Conservation (phyloP, 2,113 vertebrate species). For the Malurus elegans region DNA sequence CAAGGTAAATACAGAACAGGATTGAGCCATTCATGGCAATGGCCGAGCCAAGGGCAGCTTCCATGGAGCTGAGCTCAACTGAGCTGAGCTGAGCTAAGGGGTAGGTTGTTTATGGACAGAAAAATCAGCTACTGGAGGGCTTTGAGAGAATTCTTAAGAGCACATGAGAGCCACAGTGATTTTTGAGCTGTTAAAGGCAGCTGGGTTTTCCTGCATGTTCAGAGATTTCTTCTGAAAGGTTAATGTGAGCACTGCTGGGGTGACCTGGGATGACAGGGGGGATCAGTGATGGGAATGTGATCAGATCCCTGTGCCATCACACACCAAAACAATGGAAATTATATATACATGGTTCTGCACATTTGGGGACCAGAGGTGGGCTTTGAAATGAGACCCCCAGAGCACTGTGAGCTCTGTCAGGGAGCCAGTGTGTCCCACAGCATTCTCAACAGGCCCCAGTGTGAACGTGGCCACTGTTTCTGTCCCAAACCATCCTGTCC, state of each 20-base stretch:
- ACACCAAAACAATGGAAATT: not conserved
- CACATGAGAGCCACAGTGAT: not conserved
- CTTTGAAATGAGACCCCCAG: not conserved
- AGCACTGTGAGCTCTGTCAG: not conserved
- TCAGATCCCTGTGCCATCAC: not conserved
- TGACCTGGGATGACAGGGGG: not conserved
- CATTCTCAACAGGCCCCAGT: not conserved
- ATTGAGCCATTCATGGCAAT: not conserved
- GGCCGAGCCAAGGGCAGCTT: not conserved
- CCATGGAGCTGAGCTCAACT: not conserved
- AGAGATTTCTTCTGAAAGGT: not conserved
- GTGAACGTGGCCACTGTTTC: rapidly evolving
- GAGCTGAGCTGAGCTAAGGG: too few relatives aligned
- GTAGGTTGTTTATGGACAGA: not conserved
- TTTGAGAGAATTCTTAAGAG: not conserved
- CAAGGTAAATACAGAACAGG: not conserved
- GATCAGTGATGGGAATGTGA: not conserved
- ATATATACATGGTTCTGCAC: rapidly evolving
- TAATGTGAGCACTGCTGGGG: not conserved
- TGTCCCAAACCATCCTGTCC: not conserved
- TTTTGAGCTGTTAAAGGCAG: not conserved
- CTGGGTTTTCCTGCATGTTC: not conserved
- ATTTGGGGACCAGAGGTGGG: rapidly evolving
- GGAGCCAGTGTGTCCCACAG: rapidly evolving
- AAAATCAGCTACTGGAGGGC: not conserved